phyloP scores from a whole-genome alignment of 1,140 invertebrate genomes.

The Drosophila navojoa region DNA sequence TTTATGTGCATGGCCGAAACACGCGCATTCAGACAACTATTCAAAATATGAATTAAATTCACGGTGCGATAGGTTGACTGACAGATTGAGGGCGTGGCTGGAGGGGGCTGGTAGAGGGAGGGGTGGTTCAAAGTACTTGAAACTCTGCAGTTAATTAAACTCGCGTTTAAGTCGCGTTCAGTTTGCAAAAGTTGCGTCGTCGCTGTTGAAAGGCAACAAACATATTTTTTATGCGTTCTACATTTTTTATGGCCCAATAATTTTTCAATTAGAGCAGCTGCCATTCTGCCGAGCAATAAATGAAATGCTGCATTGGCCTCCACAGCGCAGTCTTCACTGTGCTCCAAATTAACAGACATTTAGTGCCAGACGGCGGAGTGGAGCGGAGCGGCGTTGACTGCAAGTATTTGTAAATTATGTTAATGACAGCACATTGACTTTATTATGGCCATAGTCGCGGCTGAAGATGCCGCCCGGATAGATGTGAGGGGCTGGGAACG shows the following conservation, averaged over 20 bases:
- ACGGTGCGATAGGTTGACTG: slow-evolving; percentile 5
- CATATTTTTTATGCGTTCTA: slow-evolving; percentile 64
- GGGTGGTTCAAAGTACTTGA: slow-evolving; percentile 58
- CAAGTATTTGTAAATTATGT: slow-evolving; percentile 78
- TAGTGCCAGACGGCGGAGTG: slow-evolving; percentile 1
- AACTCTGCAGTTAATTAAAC: slow-evolving; percentile 76
- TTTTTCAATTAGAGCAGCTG: slow-evolving; percentile 73
- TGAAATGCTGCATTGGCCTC: slow-evolving; percentile 61
- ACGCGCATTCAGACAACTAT: slow-evolving; percentile 54
- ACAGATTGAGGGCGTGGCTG: too few relatives aligned
- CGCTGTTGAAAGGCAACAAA: slow-evolving; percentile 22
- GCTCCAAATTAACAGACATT: slow-evolving; percentile 51
- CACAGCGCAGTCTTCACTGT: slow-evolving; percentile 16
- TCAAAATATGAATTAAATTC: slow-evolving; percentile 66
- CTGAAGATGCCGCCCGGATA: background rate
- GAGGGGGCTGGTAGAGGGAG: background rate
- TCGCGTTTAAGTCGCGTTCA: slow-evolving; percentile 47
- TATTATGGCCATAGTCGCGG: slow-evolving; percentile 46
- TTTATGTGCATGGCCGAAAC: slow-evolving; percentile 17
- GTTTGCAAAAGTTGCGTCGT: slow-evolving; percentile 28
- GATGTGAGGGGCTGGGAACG: background rate
- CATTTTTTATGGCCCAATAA: slow-evolving; percentile 80
- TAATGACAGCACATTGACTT: slow-evolving; percentile 77
- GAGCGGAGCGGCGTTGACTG: slow-evolving; percentile 25
- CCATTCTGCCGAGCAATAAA: slow-evolving; percentile 62